These are phyloP conservation scores for Neomorphus geoffroyi DNA, from an alignment of 2,797 vertebrate species.

Conservation along the genomic window DNA sequence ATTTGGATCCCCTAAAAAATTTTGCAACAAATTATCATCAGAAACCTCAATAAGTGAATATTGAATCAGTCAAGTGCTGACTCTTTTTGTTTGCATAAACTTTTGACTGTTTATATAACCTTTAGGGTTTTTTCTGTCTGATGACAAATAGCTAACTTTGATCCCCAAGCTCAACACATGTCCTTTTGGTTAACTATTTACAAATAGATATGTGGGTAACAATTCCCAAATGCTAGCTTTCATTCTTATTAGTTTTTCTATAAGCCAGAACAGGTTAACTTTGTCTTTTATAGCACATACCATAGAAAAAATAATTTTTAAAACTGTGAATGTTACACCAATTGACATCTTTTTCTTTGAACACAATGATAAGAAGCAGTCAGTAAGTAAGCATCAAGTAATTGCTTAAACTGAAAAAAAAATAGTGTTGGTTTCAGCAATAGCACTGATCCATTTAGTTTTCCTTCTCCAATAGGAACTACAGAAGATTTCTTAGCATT, in stretches of 20 bases:
- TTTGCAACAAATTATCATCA: conserved; percentile 21
- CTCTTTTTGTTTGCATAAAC: conserved; percentile 57
- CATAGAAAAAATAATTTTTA: background rate
- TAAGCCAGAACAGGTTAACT: background rate
- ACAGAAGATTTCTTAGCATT: background rate
- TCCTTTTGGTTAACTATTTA: conserved; percentile 60
- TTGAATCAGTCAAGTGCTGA: conserved; percentile 1
- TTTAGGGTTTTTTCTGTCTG: conserved; percentile 31
- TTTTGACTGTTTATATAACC: conserved; percentile 68
- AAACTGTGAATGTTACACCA: background rate
- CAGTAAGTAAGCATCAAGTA: background rate
- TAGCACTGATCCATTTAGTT: background rate
- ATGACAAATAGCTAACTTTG: conserved; percentile 53
- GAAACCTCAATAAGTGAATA: background rate
- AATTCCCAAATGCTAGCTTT: background rate
- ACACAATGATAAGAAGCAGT: background rate
- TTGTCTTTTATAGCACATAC: background rate
- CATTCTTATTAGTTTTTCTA: background rate
- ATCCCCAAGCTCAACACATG: background rate
- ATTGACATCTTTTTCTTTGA: background rate
- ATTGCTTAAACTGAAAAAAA: background rate
- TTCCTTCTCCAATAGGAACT: background rate
- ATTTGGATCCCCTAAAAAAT: background rate
- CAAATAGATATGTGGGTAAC: background rate
- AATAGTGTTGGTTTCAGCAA: background rate